Evolutionary conservation across 2,888 invertebrate genomes (phyloP).

Genomic region (Branchellion lobata): DNA sequence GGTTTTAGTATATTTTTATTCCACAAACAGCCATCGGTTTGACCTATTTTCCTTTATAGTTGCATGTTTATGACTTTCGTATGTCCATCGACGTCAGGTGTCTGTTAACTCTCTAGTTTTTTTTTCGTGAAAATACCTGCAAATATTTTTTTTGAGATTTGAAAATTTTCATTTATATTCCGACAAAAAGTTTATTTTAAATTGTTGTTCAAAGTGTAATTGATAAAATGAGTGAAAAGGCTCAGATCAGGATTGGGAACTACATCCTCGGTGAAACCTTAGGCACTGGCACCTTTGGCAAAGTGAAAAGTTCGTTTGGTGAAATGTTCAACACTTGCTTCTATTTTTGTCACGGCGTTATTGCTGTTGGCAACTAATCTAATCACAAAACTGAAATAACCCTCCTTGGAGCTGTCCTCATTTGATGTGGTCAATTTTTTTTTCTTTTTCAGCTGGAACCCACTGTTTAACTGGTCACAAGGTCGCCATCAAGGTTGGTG

Average conservation of each 20-base stretch:
- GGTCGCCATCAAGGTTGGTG: conserved; percentile 88
- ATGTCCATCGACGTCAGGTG: no score
- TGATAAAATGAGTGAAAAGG: conserved; percentile 42
- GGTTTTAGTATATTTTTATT: no score
- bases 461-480: conserved; percentile 96
- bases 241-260: conserved; percentile 85
- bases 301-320: conserved; percentile 77
- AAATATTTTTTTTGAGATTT: no score
- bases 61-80: no score
- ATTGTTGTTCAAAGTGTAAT: no score
- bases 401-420: background rate
- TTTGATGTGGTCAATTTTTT: no score
- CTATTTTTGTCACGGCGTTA: background rate
- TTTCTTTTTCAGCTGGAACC: conserved; percentile 79
- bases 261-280: conserved; percentile 89
- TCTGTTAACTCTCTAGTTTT: no score
- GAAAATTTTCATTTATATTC: no score
- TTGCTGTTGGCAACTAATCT: background rate
- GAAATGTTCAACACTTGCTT: background rate
- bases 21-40: no score
- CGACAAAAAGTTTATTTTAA: no score
- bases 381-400: background rate
- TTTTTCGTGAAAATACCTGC: no score
- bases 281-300: conserved; percentile 97
- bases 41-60: no score